Conservation (phyloP, 2,888 invertebrate genomes). For the Eupithecia centaureata region DNA sequence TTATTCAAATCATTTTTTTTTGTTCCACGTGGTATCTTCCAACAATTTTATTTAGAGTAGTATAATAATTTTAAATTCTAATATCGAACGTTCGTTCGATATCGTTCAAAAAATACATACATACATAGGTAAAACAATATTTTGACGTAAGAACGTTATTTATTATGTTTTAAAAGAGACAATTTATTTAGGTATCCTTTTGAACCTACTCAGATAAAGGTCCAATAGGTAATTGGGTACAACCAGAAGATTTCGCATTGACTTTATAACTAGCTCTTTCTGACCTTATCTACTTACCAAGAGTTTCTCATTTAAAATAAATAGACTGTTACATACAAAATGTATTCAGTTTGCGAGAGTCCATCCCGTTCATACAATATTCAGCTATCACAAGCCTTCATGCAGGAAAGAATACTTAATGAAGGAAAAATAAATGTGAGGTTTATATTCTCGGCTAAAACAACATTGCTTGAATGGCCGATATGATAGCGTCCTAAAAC, state of each 20-base stretch:
- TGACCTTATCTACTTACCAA: neutral
- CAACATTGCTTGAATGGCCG: neutral
- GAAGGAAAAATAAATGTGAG: slow-evolving; percentile 1
- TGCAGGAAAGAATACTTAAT: slow-evolving; percentile 9
- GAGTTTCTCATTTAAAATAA: neutral
- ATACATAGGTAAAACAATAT: no score
- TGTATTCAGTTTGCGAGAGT: slow-evolving; percentile 1
- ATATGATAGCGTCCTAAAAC: slow-evolving; percentile 5
- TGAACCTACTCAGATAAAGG: no score
- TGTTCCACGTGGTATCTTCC: neutral
- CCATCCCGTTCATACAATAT: neutral
- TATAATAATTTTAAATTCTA: neutral
- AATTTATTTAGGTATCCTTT: no score
- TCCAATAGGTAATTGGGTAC: no score
- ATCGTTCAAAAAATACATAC: no score
- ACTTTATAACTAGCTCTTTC: neutral
- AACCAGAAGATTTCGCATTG: no score
- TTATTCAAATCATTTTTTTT: slow-evolving; percentile 15
- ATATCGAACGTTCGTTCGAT: neutral
- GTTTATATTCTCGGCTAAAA: neutral
- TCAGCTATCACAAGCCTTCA: neutral
- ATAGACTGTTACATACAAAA: neutral
- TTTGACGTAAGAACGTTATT: no score
- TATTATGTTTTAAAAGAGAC: no score
- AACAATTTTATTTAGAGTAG: neutral